Conservation (phyloP, 2,113 vertebrate genomes). For the Hylia prasina region DNA sequence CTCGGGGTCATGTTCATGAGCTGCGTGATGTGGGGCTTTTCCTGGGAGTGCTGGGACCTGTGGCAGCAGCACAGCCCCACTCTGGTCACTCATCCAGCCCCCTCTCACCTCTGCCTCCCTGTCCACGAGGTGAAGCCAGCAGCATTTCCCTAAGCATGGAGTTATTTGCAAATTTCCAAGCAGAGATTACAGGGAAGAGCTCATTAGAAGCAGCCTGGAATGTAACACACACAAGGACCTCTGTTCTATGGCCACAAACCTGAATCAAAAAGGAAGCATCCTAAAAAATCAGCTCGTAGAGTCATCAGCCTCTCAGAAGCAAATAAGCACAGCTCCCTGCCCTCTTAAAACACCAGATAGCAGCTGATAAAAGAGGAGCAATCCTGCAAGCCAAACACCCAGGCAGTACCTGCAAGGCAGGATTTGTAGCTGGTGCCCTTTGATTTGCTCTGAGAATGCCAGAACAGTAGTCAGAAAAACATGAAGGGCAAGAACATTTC, state of each 20-base stretch:
- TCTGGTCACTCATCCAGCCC: background rate
- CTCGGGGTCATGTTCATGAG: fast-evolving
- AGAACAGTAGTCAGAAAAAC: background rate
- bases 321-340: background rate
- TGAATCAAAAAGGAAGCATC: background rate
- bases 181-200: background rate
- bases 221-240: background rate
- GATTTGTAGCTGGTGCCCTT: background rate
- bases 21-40: background rate
- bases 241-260: background rate
- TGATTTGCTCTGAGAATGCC: background rate
- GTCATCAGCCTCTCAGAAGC: background rate
- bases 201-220: background rate
- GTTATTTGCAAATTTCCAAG: background rate
- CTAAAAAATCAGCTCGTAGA: background rate
- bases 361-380: background rate
- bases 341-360: background rate
- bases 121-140: background rate
- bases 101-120: background rate
- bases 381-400: background rate
- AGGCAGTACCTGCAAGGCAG: background rate
- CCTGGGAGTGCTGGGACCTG: background rate
- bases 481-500: background rate
- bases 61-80: background rate
- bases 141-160: background rate